Evolutionary conservation across 2,888 invertebrate genomes (phyloP), one percentile per base, ranked within the genome.

Genomic region (Polymixis lichenea): DNA sequence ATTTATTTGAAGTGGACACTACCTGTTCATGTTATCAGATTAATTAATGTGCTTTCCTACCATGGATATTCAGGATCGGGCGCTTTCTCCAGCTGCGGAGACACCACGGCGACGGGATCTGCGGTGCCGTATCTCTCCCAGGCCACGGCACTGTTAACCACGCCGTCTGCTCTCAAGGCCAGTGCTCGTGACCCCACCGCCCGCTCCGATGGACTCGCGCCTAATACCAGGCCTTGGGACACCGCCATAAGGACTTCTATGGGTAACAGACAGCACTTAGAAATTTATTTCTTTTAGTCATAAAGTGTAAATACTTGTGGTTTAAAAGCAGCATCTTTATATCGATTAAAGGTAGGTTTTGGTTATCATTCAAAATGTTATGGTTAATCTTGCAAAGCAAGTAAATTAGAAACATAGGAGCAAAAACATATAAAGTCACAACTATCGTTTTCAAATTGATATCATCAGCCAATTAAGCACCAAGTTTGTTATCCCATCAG

Each of bases 171-270:
- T 25, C 94, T 90, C 19, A 96, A 85, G 5, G 93, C 96, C 87
- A 94, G 91, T 82, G 92, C 97, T 62, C 96, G 89, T 2, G 96
- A 97, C 7, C 97, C 97, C 72, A 97, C 97, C 46, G 97, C 97
- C 2, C 95, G 92, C 75, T 96, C 96, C 25, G 93, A 87, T 3
- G 93, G 88, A 86, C 92, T 94, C 4, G 92, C 88, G 19, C 96
- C 95, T 91, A 97, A 96, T 60, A 98, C 97, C 83, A 98, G 95
- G 55, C 98, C 98, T 93, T 97, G 97, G 43, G 98, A 97, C 79
- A 98, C 97, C 32, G 98, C 98, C 93, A 98, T 98, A 85, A 98
- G 97, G 72, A 98, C 95, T 82, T 97, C 98, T 98, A 95, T 28
- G 46, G n/a, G 19, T 46, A 46, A 87, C 28, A 62, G 25, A 62